Conservation (phyloP, 2,888 invertebrate genomes). For the Branchipolynoe longqiensis region DNA sequence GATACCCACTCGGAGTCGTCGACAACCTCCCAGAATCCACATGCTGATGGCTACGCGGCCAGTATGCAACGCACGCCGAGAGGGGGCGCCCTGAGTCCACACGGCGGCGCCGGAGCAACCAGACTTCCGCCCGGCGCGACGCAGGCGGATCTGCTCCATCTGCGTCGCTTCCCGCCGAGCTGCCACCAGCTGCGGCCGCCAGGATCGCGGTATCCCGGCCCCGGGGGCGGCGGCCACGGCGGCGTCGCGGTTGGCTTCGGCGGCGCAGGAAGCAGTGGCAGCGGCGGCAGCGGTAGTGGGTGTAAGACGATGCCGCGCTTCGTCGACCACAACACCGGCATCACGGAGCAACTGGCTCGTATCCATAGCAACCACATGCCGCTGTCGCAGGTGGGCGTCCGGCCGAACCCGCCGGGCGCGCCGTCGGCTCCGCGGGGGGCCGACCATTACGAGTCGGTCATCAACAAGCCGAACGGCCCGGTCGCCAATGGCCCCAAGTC, state of each 20-base stretch:
- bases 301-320: conserved; percentile 17
- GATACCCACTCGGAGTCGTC: conserved; percentile 17
- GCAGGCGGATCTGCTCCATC: conserved; percentile 18
- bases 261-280: too few species aligned
- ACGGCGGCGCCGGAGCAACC: background rate
- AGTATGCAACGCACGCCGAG: background rate
- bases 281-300: background rate
- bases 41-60: conserved; percentile 29
- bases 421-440: background rate
- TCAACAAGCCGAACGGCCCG: background rate
- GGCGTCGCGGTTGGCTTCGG: background rate
- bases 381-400: background rate
- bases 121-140: background rate
- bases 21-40: conserved; percentile 20
- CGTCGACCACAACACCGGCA: conserved; percentile 39
- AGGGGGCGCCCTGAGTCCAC: background rate
- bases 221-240: background rate
- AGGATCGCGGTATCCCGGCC: background rate
- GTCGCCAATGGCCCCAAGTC: conserved; percentile 11
- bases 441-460: background rate
- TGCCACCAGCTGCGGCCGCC: conserved; percentile 50
- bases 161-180: conserved; percentile 39
- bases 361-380: conserved; percentile 12
- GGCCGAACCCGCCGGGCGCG: conserved; percentile 32
- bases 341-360: conserved; percentile 24